phyloP scores from a whole-genome alignment of 2,797 vertebrate species.

The Sandelia bainsii region DNA sequence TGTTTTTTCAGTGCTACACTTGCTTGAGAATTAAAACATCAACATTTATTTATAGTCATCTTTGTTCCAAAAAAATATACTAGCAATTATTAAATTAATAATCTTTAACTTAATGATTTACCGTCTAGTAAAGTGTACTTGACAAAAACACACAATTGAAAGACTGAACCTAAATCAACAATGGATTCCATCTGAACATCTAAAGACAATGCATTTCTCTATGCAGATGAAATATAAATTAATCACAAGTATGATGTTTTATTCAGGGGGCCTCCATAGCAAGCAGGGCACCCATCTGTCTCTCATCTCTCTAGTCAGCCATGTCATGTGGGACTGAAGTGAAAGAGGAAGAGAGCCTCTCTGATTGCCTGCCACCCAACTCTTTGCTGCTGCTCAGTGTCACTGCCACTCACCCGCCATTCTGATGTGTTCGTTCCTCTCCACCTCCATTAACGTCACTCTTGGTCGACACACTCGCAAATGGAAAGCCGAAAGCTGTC shows the following conservation, averaged over 20 bases:
- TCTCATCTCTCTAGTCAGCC: constrained; percentile 75
- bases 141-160: constrained; percentile 10
- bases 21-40: not conserved
- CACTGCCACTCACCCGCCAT: constrained; percentile 80
- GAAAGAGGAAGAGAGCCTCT: constrained; percentile 72
- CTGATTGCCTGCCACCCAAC: constrained; percentile 72
- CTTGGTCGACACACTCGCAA: constrained; percentile 74
- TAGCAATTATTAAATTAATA: not conserved
- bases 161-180: constrained; percentile 43
- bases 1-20: too few relatives aligned
- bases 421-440: constrained; percentile 77
- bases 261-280: constrained; percentile 75
- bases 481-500: constrained; percentile 75
- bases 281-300: constrained; percentile 75
- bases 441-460: constrained; percentile 80
- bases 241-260: constrained; percentile 82
- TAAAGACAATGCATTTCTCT: constrained; percentile 55
- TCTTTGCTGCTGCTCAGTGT: constrained; percentile 82
- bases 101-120: constrained; percentile 10
- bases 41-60: not conserved
- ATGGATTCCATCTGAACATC: constrained; percentile 42
- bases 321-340: constrained; percentile 76
- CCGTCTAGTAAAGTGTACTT: not conserved
- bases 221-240: constrained; percentile 80
- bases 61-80: not conserved